phyloP scores from a whole-genome alignment of 2,113 vertebrate genomes.

The Passer domesticus region DNA sequence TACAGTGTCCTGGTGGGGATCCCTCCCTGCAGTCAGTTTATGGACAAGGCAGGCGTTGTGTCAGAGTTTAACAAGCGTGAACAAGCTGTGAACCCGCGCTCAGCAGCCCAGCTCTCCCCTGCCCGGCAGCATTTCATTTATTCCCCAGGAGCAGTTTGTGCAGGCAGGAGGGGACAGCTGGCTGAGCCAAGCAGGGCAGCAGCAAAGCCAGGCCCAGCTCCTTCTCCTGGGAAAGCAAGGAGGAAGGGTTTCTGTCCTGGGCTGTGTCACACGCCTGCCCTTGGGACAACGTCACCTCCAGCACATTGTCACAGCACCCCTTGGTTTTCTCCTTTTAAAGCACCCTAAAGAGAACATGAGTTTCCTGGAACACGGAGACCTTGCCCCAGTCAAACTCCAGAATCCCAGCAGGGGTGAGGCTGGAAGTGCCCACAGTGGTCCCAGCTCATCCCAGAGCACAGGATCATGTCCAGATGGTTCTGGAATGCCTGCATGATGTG shows the following conservation, averaged over 20 bases:
- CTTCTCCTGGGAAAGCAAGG: rapidly evolving
- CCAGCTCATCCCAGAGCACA: not conserved
- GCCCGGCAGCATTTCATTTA: not conserved
- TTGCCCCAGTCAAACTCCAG: rapidly evolving
- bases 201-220: rapidly evolving
- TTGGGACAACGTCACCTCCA: not conserved
- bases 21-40: not conserved
- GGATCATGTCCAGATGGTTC: rapidly evolving
- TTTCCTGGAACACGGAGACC: rapidly evolving
- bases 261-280: rapidly evolving
- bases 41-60: not conserved
- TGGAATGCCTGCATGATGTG: rapidly evolving
- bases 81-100: not conserved
- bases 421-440: rapidly evolving
- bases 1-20: rapidly evolving
- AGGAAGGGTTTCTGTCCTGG: not conserved
- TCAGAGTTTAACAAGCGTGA: not conserved
- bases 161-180: not conserved
- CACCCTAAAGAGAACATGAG: rapidly evolving
- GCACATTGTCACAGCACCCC: rapidly evolving
- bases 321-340: rapidly evolving
- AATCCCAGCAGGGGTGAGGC: rapidly evolving
- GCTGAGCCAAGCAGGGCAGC: not conserved
- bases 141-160: not conserved
- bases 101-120: not conserved